phyloP scores from a whole-genome alignment of 92 coral and sea anemone genomes.

The Zoanthus gigantus region DNA sequence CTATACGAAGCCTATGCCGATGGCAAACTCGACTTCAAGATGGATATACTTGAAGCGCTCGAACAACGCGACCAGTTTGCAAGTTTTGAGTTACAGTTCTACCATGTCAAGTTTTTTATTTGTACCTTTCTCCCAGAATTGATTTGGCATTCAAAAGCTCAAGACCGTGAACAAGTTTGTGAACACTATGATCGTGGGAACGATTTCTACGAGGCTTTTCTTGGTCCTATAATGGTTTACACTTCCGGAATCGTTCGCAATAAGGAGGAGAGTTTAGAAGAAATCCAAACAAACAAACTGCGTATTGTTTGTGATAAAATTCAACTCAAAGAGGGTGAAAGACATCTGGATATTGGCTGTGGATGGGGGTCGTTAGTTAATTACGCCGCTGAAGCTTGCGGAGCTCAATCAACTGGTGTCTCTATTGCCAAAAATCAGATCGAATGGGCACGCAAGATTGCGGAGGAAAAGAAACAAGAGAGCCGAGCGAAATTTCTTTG shows the following conservation, averaged over 20 bases:
- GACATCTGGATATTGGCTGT: constrained; percentile 95
- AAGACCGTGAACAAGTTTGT: constrained; percentile 96
- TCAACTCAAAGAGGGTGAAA: constrained; percentile 85
- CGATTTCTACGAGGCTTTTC: constrained; percentile 95
- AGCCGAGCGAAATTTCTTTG: constrained; percentile 81
- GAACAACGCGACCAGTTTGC: constrained; percentile 88
- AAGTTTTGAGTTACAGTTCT: constrained; percentile 81
- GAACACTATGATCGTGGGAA: constrained; percentile 99
- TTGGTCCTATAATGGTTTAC: constrained; percentile 95
- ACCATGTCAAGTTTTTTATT: constrained; percentile 85
- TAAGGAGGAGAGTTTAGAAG: constrained; percentile 83
- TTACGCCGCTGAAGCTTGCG: constrained; percentile 90
- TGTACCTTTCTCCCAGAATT: constrained; percentile 90
- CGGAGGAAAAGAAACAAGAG: constrained; percentile 65
- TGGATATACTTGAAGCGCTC: constrained; percentile 87
- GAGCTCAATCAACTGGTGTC: constrained; percentile 89
- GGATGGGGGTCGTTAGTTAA: constrained; percentile 99
- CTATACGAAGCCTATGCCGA: constrained; percentile 97
- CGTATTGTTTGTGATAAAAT: constrained; percentile 87
- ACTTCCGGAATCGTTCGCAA: constrained; percentile 86
- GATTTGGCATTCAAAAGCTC: constrained; percentile 87
- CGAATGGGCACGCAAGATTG: constrained; percentile 83
- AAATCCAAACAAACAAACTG: constrained; percentile 87
- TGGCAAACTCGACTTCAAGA: constrained; percentile 92
- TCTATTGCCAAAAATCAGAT: constrained; percentile 86